Conservation (phyloP, 2,113 vertebrate species). For the Synchiropus splendidus region DNA sequence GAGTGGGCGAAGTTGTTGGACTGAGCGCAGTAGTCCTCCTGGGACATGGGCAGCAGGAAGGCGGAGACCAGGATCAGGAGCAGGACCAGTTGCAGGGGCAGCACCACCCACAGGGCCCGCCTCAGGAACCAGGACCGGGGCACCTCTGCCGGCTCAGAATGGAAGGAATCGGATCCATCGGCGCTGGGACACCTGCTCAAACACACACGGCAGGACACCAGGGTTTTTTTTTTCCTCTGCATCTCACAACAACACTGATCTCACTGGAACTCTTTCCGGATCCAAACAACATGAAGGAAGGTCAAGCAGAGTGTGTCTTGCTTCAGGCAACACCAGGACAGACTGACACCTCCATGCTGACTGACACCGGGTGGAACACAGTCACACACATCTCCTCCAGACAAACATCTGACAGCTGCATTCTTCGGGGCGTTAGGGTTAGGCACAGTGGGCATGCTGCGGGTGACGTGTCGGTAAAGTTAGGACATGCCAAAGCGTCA, state of each 20-base stretch:
- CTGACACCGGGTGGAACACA: slow-evolving; percentile 32
- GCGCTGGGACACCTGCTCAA: slow-evolving; percentile 77
- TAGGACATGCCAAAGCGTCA: slow-evolving; percentile 46
- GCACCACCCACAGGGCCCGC: slow-evolving; percentile 79
- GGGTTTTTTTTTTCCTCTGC: too few species aligned
- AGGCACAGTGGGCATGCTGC: slow-evolving; percentile 43
- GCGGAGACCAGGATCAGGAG: slow-evolving; percentile 78
- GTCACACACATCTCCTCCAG: slow-evolving; percentile 25
- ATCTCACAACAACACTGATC: too few species aligned
- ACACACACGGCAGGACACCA: slow-evolving; percentile 22
- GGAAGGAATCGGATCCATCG: slow-evolving; percentile 93
- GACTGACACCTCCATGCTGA: slow-evolving; percentile 45
- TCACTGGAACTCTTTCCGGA: too few species aligned
- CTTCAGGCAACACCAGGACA: too few species aligned
- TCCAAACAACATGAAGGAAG: too few species aligned
- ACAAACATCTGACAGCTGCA: slow-evolving; percentile 28
- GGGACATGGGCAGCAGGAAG: slow-evolving; percentile 80
- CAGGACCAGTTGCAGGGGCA: slow-evolving; percentile 82
- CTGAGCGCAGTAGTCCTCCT: slow-evolving; percentile 84
- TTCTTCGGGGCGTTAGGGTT: slow-evolving; percentile 30
- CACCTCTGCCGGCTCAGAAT: slow-evolving; percentile 68
- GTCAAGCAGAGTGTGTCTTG: too few species aligned
- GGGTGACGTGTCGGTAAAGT: slow-evolving; percentile 26
- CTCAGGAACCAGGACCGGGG: slow-evolving; percentile 62
- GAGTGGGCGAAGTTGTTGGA: slow-evolving; percentile 90